Base-by-base conservation (phyloP, 2,888 invertebrate genomes). In the Drosophila monieri region DNA sequence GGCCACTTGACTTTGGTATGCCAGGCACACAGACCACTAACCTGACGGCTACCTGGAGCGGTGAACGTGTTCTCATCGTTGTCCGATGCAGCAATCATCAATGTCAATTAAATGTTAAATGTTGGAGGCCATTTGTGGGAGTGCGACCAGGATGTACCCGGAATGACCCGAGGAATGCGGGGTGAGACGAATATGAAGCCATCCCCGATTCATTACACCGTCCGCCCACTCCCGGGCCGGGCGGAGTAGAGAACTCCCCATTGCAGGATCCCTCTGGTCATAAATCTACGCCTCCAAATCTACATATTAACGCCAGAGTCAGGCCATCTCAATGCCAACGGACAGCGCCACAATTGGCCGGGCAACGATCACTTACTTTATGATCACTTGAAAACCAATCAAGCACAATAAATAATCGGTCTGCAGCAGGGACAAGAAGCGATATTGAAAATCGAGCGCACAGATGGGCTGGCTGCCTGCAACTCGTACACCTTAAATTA, bases 391-490 rank as follows among this genome's bases (percentile, higher is more conserved):
- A 83, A 88, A 91, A 89, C 90, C 90, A 91, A 91, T 91, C 91
- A 91, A 88, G 89, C 88, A 89, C 88, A 90, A 91, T 91, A 91
- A 91, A 91, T 91, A 91, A 91, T 90, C 89, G 86, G 77, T 51
- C 52, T 51, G 61, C 39, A 58, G 65, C 61, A 66, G 76, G 62
- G 65, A 69, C 66, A 68, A 41, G 81, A 70, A 78, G 78, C 71
- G 84, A 89, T 89, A 90, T 89, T 89, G 91, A 89, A 90, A 90
- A 91, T 90, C 89, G 88, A 87, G 57, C 66, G 64, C 55, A 48
- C 47, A 68, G 57, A 41, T 18, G 66, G 59, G 56, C 46, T 18
- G 59, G 6, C 27, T 15, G 52, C 37, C 27, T 25, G 64, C 55
- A 23, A 37, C 53, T 37, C 44, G 66, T 44, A 80, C 88, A 89